Evolutionary conservation across 2,113 vertebrate genomes (phyloP).

Genomic region (Eptesicus fuscus): DNA sequence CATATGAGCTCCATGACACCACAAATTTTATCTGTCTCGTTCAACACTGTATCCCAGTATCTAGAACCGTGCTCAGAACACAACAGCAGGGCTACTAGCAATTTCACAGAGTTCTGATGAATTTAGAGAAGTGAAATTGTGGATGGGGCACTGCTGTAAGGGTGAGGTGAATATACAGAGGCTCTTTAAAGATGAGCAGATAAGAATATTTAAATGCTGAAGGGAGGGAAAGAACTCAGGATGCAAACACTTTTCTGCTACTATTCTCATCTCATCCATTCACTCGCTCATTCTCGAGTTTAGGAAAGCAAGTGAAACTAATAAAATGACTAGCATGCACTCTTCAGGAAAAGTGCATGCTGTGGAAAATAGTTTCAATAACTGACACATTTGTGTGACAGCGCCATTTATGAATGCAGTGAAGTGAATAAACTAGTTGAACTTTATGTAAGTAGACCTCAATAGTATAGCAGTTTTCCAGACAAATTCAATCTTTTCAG

Average conservation of each 20-base stretch:
- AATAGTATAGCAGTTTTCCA: constrained; percentile 31
- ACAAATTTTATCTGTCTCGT: background rate
- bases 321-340: constrained; percentile 1
- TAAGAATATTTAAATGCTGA: background rate
- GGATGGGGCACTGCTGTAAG: background rate
- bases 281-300: background rate
- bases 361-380: constrained; percentile 46
- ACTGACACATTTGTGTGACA: constrained; percentile 40
- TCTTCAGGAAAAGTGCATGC: constrained; percentile 1
- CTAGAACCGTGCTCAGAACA: background rate
- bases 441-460: constrained; percentile 27
- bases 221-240: background rate
- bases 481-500: constrained; percentile 34
- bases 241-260: background rate
- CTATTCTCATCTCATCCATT: background rate
- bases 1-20: background rate
- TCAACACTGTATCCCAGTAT: background rate
- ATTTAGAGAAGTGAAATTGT: background rate
- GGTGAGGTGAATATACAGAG: background rate
- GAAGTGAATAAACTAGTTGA: constrained; percentile 28
- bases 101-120: background rate
- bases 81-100: background rate
- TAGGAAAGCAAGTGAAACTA: constrained; percentile 35
- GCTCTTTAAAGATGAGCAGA: background rate
- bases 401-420: background rate